These are phyloP conservation scores for Adoxophyes honmai DNA, from an alignment of 1,140 invertebrate genomes.

Conservation along the genomic window DNA sequence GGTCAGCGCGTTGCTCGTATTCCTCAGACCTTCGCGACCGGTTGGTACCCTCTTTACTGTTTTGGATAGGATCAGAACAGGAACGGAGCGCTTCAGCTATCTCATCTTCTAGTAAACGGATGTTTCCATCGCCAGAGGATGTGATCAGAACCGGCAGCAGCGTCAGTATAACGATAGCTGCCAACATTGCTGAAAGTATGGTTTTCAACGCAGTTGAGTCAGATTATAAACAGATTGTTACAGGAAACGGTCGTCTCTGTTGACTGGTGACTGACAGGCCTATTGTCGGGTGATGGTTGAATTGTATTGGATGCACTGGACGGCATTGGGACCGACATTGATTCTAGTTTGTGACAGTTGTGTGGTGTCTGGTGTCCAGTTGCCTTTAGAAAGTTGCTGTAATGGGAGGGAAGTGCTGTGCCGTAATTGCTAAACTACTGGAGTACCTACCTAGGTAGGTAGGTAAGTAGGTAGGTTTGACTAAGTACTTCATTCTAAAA, in stretches of 20 bases:
- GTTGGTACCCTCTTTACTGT: constrained; percentile 16
- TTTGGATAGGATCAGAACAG: constrained; percentile 26
- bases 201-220: background rate
- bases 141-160: constrained; percentile 32
- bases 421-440: too few relatives aligned
- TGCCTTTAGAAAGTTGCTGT: background rate
- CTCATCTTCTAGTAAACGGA: constrained; percentile 57
- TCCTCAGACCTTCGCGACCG: constrained; percentile 35
- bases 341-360: background rate
- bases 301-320: constrained; percentile 12
- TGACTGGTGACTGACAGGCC: constrained; percentile 45
- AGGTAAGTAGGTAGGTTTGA: too few relatives aligned
- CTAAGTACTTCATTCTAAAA: too few relatives aligned
- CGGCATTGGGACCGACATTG: background rate
- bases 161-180: constrained; percentile 27
- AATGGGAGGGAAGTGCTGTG: background rate
- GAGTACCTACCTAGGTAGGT: too few relatives aligned
- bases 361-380: too few relatives aligned
- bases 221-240: constrained; percentile 27
- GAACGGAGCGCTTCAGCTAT: constrained; percentile 40
- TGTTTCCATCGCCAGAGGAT: constrained; percentile 53
- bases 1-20: constrained; percentile 14
- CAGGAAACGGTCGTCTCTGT: constrained; percentile 47
- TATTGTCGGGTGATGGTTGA: constrained; percentile 12
- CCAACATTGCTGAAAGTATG: constrained; percentile 27